Percentiles rank a stretch among this genome's conserved stretches.
Conservation (phyloP, 2,888 invertebrate genomes). For the Agrotis puta region DNA sequence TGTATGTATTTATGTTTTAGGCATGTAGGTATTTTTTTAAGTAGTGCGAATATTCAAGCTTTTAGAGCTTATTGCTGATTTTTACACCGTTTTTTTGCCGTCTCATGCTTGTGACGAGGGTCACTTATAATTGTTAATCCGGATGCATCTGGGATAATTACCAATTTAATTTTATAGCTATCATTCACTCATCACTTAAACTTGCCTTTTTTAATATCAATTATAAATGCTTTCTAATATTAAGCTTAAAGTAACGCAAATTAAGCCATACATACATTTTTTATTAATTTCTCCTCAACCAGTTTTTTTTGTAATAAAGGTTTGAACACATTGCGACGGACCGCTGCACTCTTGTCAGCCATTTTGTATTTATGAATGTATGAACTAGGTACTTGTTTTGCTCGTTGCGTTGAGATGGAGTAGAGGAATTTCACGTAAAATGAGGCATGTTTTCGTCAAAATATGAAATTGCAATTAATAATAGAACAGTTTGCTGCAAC, state of each 20-base stretch:
- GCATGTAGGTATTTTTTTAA: too few species aligned
- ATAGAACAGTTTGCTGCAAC: constrained; percentile 1
- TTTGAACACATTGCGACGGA: constrained; percentile 4
- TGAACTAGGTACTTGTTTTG: constrained; percentile 25
- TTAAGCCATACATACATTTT: constrained; percentile 18
- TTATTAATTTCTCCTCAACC: constrained; percentile 13
- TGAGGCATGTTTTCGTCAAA: constrained; percentile 6
- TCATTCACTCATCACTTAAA: not conserved
- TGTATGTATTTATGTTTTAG: too few species aligned
- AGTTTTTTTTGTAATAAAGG: constrained; percentile 24
- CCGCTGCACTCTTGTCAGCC: not conserved
- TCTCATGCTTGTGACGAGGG: too few species aligned
- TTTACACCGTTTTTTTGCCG: too few species aligned
- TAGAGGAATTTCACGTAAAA: not conserved
- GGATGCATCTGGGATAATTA: too few species aligned
- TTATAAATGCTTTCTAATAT: constrained; percentile 43
- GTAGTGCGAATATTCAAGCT: too few species aligned
- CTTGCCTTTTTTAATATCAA: constrained; percentile 8
- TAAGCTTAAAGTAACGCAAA: constrained; percentile 28
- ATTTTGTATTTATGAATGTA: constrained; percentile 35
- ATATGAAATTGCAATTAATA: constrained; percentile 7
- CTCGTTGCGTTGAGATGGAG: constrained; percentile 5
- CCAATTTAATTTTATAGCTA: not conserved
- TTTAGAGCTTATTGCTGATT: too few species aligned
- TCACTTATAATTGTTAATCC: too few species aligned